phyloP scores from a whole-genome alignment of 2,888 invertebrate genomes.

The Agonopterix subpropinquella region DNA sequence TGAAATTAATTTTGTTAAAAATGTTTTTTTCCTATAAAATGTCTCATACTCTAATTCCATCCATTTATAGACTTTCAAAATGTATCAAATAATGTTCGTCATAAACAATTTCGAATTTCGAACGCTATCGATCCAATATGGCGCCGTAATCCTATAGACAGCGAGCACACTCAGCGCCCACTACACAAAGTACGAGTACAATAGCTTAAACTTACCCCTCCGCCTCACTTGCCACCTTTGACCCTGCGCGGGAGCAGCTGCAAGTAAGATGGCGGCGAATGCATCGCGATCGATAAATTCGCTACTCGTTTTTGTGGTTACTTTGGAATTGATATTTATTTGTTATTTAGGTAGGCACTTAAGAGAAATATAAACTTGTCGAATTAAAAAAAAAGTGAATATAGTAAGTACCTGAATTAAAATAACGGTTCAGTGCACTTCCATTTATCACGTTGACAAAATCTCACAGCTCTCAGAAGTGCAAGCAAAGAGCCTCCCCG shows the following conservation, averaged over 20 bases:
- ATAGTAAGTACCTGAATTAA: too few species aligned
- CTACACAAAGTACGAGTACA: constrained; percentile 33
- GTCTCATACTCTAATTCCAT: too few species aligned
- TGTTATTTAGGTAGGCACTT: constrained; percentile 20
- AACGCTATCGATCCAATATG: constrained; percentile 41
- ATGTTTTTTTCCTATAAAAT: too few species aligned
- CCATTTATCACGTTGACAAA: too few species aligned
- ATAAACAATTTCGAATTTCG: constrained; percentile 1
- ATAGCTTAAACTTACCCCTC: constrained; percentile 33
- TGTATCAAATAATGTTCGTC: not conserved
- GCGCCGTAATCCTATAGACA: constrained; percentile 48
- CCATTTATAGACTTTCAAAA: not conserved
- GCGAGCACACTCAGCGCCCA: constrained; percentile 46
- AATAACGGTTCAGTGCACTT: too few species aligned
- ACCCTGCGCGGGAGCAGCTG: constrained; percentile 44
- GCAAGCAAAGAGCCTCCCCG: too few species aligned
- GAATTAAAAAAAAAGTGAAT: too few species aligned
- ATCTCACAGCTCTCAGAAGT: too few species aligned
- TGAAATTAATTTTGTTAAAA: too few species aligned
- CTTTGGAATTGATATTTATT: constrained; percentile 7
- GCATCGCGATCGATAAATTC: constrained; percentile 50
- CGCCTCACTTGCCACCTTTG: constrained; percentile 52
- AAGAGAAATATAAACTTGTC: not conserved
- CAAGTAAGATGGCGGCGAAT: constrained; percentile 54
- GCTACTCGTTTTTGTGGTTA: constrained; percentile 1